Conservation (phyloP, 1,140 invertebrate species). For the Diuraphis noxia region DNA sequence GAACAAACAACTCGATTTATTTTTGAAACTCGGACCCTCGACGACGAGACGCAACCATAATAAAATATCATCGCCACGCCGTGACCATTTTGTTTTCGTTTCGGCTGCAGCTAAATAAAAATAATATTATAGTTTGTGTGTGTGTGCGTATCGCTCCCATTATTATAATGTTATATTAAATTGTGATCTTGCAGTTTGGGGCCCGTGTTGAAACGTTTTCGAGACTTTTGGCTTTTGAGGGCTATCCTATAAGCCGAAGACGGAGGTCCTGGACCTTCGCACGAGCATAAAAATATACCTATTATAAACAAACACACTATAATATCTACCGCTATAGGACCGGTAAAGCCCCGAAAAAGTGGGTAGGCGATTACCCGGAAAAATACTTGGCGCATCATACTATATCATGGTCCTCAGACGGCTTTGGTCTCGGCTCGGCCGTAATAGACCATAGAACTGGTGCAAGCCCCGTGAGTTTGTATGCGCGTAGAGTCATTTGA, state of each 20-base stretch:
- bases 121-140: not conserved
- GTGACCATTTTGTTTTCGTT: not conserved
- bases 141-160: not conserved
- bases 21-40: not conserved
- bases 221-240: not conserved
- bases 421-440: not conserved
- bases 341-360: not conserved
- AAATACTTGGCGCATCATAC: not conserved
- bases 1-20: slow-evolving; percentile 26
- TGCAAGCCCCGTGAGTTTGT: not conserved
- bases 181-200: not conserved
- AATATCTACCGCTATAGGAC: not conserved
- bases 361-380: not conserved
- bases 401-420: not conserved
- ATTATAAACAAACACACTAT: not conserved
- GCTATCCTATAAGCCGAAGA: not conserved
- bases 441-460: not conserved
- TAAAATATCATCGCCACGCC: not conserved
- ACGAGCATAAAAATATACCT: not conserved
- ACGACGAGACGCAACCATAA: not conserved
- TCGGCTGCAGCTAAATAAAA: not conserved
- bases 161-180: not conserved
- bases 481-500: not conserved
- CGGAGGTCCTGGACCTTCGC: too few species aligned
- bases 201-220: not conserved